Percentiles rank a stretch among this genome's conserved stretches.
These are phyloP conservation scores for Dolichopus griseipennis DNA, from an alignment of 2,888 invertebrate species.

Conservation along the genomic window DNA sequence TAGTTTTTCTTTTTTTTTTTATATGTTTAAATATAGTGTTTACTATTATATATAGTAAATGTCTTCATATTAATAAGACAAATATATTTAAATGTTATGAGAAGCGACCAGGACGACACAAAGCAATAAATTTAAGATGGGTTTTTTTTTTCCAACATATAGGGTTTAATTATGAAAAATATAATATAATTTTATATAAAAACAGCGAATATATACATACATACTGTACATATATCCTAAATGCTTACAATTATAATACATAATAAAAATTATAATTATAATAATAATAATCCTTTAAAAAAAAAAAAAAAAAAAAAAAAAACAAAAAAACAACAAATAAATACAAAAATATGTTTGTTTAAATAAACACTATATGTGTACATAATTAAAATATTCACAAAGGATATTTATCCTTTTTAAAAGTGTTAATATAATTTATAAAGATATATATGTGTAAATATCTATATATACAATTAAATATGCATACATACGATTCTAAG, in stretches of 20 bases:
- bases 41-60: neutral
- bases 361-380: neutral
- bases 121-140: conserved; percentile 6
- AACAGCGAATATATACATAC: too few relatives aligned
- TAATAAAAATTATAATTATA: too few relatives aligned
- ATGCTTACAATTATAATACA: too few relatives aligned
- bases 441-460: neutral
- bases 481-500: too few relatives aligned
- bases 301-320: too few relatives aligned
- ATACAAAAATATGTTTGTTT: neutral
- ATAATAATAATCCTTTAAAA: neutral
- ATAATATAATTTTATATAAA: neutral
- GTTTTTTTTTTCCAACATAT: neutral
- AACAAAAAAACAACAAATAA: too few relatives aligned
- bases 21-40: too few relatives aligned
- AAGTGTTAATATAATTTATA: conserved; percentile 2
- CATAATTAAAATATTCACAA: conserved; percentile 6
- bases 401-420: conserved; percentile 6
- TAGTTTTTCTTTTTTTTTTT: neutral
- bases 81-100: neutral
- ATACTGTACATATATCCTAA: too few relatives aligned
- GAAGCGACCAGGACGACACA: conserved; percentile 1
- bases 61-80: neutral
- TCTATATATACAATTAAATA: neutral
- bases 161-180: conserved; percentile 4